These are phyloP conservation scores for Hedya salicella DNA, from an alignment of 2,888 invertebrate genomes.

Conservation along the genomic window DNA sequence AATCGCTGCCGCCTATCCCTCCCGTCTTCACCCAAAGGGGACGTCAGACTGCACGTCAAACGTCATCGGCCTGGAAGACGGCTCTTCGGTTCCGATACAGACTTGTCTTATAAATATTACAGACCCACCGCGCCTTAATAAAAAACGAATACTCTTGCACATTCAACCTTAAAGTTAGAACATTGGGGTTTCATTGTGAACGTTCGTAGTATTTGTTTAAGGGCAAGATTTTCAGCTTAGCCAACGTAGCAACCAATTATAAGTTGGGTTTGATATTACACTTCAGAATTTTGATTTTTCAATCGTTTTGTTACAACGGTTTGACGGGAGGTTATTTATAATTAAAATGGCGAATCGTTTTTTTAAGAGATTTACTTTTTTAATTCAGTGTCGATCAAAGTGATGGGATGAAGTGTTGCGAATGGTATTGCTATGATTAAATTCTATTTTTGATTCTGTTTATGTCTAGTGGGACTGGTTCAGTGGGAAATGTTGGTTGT, in stretches of 20 bases:
- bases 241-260: slow-evolving; percentile 77
- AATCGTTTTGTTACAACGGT: slow-evolving; percentile 77
- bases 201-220: slow-evolving; percentile 42
- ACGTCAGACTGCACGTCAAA: slow-evolving; percentile 83
- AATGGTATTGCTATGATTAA: slow-evolving; percentile 41
- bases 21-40: slow-evolving; percentile 62
- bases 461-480: slow-evolving; percentile 10
- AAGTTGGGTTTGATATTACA: slow-evolving; percentile 79
- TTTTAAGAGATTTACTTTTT: slow-evolving; percentile 56
- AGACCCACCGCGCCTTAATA: slow-evolving; percentile 64
- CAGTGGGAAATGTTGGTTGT: neutral
- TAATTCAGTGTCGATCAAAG: slow-evolving; percentile 76
- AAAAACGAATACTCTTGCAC: slow-evolving; percentile 44
- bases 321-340: slow-evolving; percentile 74
- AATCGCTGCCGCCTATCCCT: slow-evolving; percentile 43
- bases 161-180: slow-evolving; percentile 45
- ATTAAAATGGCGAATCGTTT: slow-evolving; percentile 80
- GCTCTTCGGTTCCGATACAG: slow-evolving; percentile 81
- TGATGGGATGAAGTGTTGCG: slow-evolving; percentile 57
- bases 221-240: slow-evolving; percentile 53
- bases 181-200: slow-evolving; percentile 46
- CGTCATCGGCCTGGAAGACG: slow-evolving; percentile 82
- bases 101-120: slow-evolving; percentile 81
- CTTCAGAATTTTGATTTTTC: slow-evolving; percentile 80
- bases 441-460: slow-evolving; percentile 41